Percentiles rank a stretch among this genome's conserved stretches.
Conservation (phyloP, 2,888 invertebrate species). For the Idaea straminata region DNA sequence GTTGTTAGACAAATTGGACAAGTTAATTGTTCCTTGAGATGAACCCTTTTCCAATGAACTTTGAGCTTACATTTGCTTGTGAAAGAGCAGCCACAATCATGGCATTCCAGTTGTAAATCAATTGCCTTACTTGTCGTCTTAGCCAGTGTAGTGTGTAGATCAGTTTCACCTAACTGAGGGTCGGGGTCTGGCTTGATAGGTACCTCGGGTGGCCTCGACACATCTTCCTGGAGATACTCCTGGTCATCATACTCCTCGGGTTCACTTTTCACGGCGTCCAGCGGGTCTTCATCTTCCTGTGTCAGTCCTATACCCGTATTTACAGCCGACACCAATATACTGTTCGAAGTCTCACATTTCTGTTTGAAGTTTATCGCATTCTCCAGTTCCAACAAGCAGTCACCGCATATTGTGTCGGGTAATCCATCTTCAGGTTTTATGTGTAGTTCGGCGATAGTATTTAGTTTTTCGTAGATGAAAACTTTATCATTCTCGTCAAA, state of each 20-base stretch:
- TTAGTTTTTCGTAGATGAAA: slow-evolving; percentile 38
- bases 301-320: not conserved
- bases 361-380: slow-evolving; percentile 54
- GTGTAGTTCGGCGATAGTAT: slow-evolving; percentile 49
- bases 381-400: slow-evolving; percentile 58
- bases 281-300: slow-evolving; percentile 18
- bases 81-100: slow-evolving; percentile 40
- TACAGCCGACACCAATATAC: slow-evolving; percentile 34
- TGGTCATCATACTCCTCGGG: not conserved
- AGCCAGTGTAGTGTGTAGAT: not conserved
- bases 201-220: slow-evolving; percentile 13
- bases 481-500: not conserved
- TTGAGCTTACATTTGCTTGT: slow-evolving; percentile 45
- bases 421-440: slow-evolving; percentile 55
- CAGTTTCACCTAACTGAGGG: slow-evolving; percentile 8
- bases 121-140: slow-evolving; percentile 35
- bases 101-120: slow-evolving; percentile 24
- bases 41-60: slow-evolving; percentile 46
- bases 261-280: slow-evolving; percentile 10
- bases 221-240: not conserved
- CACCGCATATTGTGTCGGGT: slow-evolving; percentile 58
- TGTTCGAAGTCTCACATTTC: slow-evolving; percentile 56
- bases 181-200: slow-evolving; percentile 13
- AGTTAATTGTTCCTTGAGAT: slow-evolving; percentile 30
- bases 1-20: slow-evolving; percentile 39